Evolutionary conservation across 2,797 vertebrate species (phyloP), one percentile per base, ranked within the genome.

Genomic region (Crotalus adamanteus): DNA sequence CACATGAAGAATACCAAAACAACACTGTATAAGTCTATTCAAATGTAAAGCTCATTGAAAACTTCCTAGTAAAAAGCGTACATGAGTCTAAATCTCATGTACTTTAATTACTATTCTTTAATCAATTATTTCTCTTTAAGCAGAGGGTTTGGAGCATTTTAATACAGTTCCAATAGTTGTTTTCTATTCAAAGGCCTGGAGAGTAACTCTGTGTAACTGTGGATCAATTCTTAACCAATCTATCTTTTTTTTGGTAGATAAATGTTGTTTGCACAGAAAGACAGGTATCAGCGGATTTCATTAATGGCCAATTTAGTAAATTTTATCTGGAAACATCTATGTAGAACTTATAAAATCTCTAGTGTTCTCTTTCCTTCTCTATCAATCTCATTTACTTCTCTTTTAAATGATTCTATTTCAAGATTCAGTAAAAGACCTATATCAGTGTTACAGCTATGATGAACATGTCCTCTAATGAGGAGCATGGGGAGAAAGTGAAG

Each of bases 371-470:
- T 5, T 5, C 18, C 6, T 11, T 91, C 14, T 37, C 14, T 60
- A 42, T 83, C 28, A 8, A 55, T 73, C 65, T 61, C 13, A 90
- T 73, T 47, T 5, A n/a, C 6, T 90, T 55, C 12, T 73, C 60
- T 93, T 53, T 59, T 61, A 47, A 37, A 56, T 28, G 8, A 14
- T 14, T 87, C 63, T 78, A 92, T 90, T 87, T n/a, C 86, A 47
- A 87, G 83, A 87, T 90, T 59, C 90, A 91, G 55, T 85, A 56
- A 55, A 93, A 93, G 56, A 61, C 86, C 42, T 73, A 87, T 92
- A 22, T 60, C 2, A 73, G 65, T 73, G 16, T 37, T 73, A 18
- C 31, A n/a, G 2, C 16, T 37, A 18, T 73, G n/a, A 9, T 78
- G 16, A 37, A 78, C 31, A 78, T 78, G 7, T 73, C 16, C 65